Percentiles rank a stretch among this genome's conserved stretches.
Conservation (phyloP, 1,140 invertebrate species). For the Cotesia vestalis region DNA sequence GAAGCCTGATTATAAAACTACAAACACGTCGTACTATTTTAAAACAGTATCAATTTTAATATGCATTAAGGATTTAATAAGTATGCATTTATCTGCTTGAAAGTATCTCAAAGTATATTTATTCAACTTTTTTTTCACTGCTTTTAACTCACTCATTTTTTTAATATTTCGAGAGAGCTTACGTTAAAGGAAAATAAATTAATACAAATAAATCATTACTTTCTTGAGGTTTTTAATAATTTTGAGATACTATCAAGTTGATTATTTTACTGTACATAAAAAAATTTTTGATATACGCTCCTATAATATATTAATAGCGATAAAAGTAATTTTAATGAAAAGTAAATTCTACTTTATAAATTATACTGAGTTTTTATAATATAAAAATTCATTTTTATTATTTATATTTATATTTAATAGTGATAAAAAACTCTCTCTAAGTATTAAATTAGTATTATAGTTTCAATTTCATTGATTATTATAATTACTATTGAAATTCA, state of each 20-base stretch:
- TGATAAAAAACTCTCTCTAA: constrained; percentile 6
- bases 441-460: constrained; percentile 27
- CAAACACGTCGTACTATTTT: constrained; percentile 37
- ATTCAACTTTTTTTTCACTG: not conserved
- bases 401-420: constrained; percentile 26
- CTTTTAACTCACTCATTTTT: not conserved
- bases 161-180: not conserved
- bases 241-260: constrained; percentile 33
- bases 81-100: constrained; percentile 39
- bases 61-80: constrained; percentile 62
- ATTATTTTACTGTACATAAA: constrained; percentile 55
- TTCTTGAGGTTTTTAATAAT: constrained; percentile 3
- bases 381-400: not conserved
- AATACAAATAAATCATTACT: not conserved
- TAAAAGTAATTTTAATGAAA: constrained; percentile 36
- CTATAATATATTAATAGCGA: constrained; percentile 44
- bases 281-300: constrained; percentile 57
- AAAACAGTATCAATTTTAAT: constrained; percentile 44
- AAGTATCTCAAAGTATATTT: constrained; percentile 37
- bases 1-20: constrained; percentile 23
- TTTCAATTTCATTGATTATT: not conserved
- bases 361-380: too few relatives aligned
- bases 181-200: too few relatives aligned
- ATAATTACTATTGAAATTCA: not conserved
- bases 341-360: too few relatives aligned